phyloP scores from a whole-genome alignment of 1,140 invertebrate genomes.

The Lordiphosa mommai region DNA sequence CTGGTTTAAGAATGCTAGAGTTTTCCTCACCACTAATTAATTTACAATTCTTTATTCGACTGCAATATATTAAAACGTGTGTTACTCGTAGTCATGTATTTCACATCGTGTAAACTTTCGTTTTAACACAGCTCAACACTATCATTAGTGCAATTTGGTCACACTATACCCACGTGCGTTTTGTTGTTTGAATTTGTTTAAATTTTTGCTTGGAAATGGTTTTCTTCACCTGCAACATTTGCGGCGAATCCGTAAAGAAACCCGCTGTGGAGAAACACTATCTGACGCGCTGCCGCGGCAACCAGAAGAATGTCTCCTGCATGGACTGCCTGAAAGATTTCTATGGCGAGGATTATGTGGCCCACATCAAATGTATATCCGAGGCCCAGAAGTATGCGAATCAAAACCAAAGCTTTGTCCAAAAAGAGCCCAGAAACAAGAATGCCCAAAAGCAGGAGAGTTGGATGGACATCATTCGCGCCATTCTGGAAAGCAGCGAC shows the following conservation, averaged over 20 bases:
- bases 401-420: slow-evolving; percentile 87
- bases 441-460: slow-evolving; percentile 93
- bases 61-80: no score
- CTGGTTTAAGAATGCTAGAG: no score
- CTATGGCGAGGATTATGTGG: slow-evolving; percentile 89
- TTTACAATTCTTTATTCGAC: no score
- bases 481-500: slow-evolving; percentile 83
- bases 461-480: slow-evolving; percentile 92
- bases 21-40: no score
- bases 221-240: slow-evolving; percentile 94
- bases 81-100: slow-evolving; percentile 7
- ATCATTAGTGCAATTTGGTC: neutral
- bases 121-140: neutral
- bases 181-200: slow-evolving; percentile 12
- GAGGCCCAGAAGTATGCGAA: slow-evolving; percentile 93
- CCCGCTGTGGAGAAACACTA: slow-evolving; percentile 96
- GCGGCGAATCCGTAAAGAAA: slow-evolving; percentile 94
- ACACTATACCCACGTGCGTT: slow-evolving; percentile 38
- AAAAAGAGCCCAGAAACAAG: slow-evolving; percentile 88
- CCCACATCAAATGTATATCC: slow-evolving; percentile 94
- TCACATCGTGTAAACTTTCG: neutral
- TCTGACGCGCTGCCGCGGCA: slow-evolving; percentile 84
- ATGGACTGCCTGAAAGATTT: slow-evolving; percentile 94
- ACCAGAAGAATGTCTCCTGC: slow-evolving; percentile 85
- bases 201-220: slow-evolving; percentile 84